Conservation (phyloP, 2,888 invertebrate genomes). For the Gastrophysa polygoni region DNA sequence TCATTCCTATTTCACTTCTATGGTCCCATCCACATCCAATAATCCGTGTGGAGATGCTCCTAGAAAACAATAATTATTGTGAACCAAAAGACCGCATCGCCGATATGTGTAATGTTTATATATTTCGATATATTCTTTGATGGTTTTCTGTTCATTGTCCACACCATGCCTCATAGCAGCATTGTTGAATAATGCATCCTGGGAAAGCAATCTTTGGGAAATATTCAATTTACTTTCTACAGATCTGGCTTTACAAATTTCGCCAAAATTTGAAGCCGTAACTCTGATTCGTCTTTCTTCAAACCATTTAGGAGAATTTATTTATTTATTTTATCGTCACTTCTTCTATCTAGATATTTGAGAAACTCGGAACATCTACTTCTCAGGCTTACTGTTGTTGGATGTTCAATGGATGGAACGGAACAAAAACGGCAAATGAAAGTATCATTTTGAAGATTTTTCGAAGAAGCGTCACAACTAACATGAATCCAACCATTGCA, state of each 20-base stretch:
- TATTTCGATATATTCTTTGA: background rate
- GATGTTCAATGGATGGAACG: no score
- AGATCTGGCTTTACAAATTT: background rate
- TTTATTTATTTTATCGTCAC: no score
- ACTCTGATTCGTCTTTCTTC: background rate
- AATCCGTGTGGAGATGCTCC: conserved; percentile 18
- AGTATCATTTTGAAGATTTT: no score
- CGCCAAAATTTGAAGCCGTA: background rate
- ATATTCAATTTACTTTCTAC: background rate
- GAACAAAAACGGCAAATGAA: no score
- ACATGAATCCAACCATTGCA: no score
- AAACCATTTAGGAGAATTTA: background rate
- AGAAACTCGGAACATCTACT: no score
- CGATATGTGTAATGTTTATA: background rate
- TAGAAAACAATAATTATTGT: conserved; percentile 14
- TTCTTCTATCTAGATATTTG: no score
- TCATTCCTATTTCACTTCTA: conserved; percentile 16
- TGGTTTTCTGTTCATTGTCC: background rate
- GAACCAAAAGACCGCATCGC: background rate
- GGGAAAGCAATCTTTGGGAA: background rate
- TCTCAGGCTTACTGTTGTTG: no score
- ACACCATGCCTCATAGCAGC: background rate
- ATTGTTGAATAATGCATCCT: background rate
- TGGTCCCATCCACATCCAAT: conserved; percentile 4
- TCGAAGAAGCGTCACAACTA: no score